Base-by-base conservation (phyloP, 2,888 invertebrate species). In the Drosophila meridionalis region DNA sequence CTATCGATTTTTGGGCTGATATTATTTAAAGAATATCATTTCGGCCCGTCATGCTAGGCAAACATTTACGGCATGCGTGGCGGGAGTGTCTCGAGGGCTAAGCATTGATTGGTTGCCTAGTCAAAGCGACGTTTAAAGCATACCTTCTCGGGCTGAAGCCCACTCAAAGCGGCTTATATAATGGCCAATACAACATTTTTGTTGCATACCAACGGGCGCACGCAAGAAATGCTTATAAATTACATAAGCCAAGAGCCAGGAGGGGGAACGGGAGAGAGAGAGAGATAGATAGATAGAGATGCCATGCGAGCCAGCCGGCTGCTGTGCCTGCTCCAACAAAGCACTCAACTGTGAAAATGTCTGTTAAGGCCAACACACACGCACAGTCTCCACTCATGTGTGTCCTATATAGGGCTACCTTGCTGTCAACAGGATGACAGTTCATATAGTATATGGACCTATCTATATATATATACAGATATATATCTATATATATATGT, bases 331-430 rank as follows among this genome's bases (percentile, higher is more conserved):
- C 76, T 59, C 62, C 64, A 88, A 85, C 81, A 87, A 83, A 83
- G 85, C 90, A 89, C 83, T 87, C 90, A 78, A 88, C 87, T 87
- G 90, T 87, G 90, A 87, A 87, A 87, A 87, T 87, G 90, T 88
- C 90, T 87, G 87, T 88, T 90, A 83, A 86, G 89, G 86, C 83
- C 73, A 80, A 80, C 78, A 85, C 69, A 52, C 64, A 76, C 71
- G 76, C 67, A 71, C 71, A 69, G 65, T 61, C 52, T 78, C 68
- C 76, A 80, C 65, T 78, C 81, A 73, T 81, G 83, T 83, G 78
- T 71, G 76, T 83, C 71, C 74, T 76, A 74, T 68, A 73, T 68
- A 72, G 77, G 82, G 73, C 82, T 82, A 88, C 88, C 85, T 89
- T 75, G 86, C 75, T 87, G 87, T 87, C 90, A 88, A 83, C 88